Conservation (phyloP, 1,140 invertebrate species). For the Drosophila kanapiae region DNA sequence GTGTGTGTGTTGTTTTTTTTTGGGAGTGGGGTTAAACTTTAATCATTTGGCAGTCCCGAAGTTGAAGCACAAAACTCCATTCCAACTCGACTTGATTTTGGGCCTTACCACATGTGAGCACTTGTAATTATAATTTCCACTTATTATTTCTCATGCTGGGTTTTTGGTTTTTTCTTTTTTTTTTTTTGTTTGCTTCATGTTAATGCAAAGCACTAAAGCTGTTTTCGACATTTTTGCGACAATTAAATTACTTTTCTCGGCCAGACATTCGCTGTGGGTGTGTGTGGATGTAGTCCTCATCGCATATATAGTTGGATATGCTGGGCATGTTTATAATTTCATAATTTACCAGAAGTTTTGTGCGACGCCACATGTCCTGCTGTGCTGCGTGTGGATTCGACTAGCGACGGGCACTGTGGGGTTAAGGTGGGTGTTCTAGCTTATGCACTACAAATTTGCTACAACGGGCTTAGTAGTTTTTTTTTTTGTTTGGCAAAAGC, state of each 20-base stretch:
- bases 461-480: slow-evolving; percentile 7
- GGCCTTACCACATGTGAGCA: slow-evolving; percentile 62
- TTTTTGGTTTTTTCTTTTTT: slow-evolving; percentile 10
- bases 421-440: slow-evolving; percentile 36
- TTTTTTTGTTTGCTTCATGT: slow-evolving; percentile 56
- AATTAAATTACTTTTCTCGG: slow-evolving; percentile 81
- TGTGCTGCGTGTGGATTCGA: slow-evolving; percentile 43
- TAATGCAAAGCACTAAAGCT: slow-evolving; percentile 77
- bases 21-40: slow-evolving; percentile 42
- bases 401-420: slow-evolving; percentile 15
- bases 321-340: slow-evolving; percentile 76
- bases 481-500: not conserved
- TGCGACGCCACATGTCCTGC: slow-evolving; percentile 74
- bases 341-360: slow-evolving; percentile 79
- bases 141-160: slow-evolving; percentile 65
- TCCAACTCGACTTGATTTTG: slow-evolving; percentile 18
- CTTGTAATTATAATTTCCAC: slow-evolving; percentile 81
- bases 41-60: slow-evolving; percentile 40
- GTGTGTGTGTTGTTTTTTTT: slow-evolving; percentile 17
- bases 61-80: slow-evolving; percentile 7
- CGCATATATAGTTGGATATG: slow-evolving; percentile 35
- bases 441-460: slow-evolving; percentile 74
- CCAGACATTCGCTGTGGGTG: slow-evolving; percentile 67
- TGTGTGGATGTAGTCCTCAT: no score
- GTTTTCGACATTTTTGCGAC: slow-evolving; percentile 82